phyloP scores from a whole-genome alignment of 2,797 vertebrate species.

The Ataeniobius toweri region DNA sequence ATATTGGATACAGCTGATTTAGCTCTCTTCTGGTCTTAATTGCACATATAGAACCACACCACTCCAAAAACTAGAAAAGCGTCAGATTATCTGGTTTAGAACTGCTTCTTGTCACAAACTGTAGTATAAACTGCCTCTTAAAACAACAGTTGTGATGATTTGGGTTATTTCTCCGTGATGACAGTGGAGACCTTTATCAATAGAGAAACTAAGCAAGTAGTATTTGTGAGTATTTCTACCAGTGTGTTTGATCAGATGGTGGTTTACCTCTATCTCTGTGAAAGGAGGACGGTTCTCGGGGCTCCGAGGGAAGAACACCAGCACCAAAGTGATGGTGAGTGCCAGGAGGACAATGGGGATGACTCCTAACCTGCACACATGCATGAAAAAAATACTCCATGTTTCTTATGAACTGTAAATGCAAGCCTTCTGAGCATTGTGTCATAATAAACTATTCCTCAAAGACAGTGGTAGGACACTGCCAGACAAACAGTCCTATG shows the following conservation, averaged over 20 bases:
- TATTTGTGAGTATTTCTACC: neutral
- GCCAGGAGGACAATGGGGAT: conserved; percentile 82
- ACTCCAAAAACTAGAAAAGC: too few species aligned
- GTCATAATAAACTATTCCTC: neutral
- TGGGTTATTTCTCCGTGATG: neutral
- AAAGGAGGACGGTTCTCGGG: conserved; percentile 75
- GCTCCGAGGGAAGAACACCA: conserved; percentile 86
- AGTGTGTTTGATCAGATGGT: neutral
- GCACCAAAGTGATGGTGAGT: conserved; percentile 76
- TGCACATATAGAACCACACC: too few species aligned
- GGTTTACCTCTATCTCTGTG: conserved; percentile 82
- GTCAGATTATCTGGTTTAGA: neutral
- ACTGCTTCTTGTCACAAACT: neutral
- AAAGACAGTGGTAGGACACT: neutral
- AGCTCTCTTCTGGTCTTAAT: neutral
- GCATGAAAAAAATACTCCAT: neutral
- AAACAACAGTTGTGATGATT: too few species aligned
- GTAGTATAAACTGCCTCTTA: neutral
- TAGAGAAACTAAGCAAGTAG: neutral
- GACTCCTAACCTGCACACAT: conserved; percentile 78
- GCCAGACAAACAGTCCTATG: too few species aligned
- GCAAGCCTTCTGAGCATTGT: neutral
- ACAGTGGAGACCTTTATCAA: neutral
- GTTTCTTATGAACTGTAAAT: neutral
- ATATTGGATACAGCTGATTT: neutral